Evolutionary conservation across 2,888 invertebrate genomes (phyloP), one percentile per base, ranked within the genome.

Genomic region (Chymomyza amoena): DNA sequence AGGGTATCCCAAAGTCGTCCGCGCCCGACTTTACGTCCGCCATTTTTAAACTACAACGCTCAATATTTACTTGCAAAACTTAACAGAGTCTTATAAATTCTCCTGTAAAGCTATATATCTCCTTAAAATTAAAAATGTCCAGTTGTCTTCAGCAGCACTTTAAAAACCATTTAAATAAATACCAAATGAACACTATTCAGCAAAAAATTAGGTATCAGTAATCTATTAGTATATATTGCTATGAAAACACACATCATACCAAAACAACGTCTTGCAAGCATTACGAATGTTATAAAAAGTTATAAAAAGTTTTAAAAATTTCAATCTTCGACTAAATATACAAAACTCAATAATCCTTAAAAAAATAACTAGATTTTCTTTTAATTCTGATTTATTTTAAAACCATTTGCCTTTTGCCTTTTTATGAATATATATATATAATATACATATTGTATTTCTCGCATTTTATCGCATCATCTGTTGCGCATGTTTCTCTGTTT

Each of bases 401-500:
- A 20, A 28, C 6, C 25, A 32, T 15, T 15, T 28, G 20, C 18
- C 15, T 15, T 25, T 13, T 32, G 25, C 18, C 39, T 45, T 45
- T 45, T 32, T 45, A 13, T 20, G 32, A 18, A 59, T 4, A n/a
- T 25, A 57, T n/a, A 1, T 25, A 7, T 25, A 25, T 25, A 25
- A 4, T 2, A 25, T 25, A 25, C 25, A 25, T 25, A 25, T 25
- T 25, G 25, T 25, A 10, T 59, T 20, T 15, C 9, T 32, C 32
- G 7, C 32, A 25, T 15, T 25, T 9, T 9, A 18, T 25, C 15
- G 6, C 59, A 6, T 25, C 18, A 20, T 25, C 45, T 59, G 68
- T 50, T 75, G 76, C 76, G 76, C 77, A 79, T 77, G 79, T 79
- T 71, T 64, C 72, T 76, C 63, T 68, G 39, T 7, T 13, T 13